Conservation (phyloP, 2,888 invertebrate species). For the Polia nebulosa region DNA sequence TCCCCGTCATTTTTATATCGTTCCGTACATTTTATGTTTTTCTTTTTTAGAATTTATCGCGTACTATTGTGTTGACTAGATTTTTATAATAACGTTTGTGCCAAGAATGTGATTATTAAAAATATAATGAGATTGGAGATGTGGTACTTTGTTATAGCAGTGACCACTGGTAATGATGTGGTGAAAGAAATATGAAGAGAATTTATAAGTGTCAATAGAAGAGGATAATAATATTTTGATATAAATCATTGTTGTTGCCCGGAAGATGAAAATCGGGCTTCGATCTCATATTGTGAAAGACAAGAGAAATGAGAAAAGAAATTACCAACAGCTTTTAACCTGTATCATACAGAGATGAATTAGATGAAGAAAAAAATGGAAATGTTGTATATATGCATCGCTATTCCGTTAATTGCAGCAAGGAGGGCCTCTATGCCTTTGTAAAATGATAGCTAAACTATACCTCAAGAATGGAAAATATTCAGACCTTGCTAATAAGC, state of each 20-base stretch:
- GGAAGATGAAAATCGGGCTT: neutral
- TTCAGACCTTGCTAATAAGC: constrained; percentile 2
- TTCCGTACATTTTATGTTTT: constrained; percentile 59
- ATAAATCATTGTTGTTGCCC: constrained; percentile 33
- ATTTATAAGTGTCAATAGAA: constrained; percentile 53
- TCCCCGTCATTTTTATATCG: constrained; percentile 51
- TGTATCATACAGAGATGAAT: too few species aligned
- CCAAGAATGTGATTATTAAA: constrained; percentile 68
- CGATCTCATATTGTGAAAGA: neutral
- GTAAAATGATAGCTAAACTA: neutral
- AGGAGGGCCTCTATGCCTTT: neutral
- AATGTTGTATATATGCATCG: too few species aligned
- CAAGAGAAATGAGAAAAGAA: neutral
- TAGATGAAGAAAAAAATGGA: too few species aligned
- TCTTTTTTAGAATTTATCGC: constrained; percentile 61
- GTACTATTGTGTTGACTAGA: constrained; percentile 65
- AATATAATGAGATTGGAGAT: constrained; percentile 62
- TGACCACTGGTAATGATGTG: constrained; percentile 52
- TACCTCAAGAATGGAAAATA: neutral
- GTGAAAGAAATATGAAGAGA: constrained; percentile 51
- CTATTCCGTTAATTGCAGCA: neutral
- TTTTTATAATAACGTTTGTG: constrained; percentile 54
- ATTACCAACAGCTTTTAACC: too few species aligned
- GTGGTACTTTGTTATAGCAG: constrained; percentile 52
- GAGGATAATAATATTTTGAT: constrained; percentile 16